These are phyloP conservation scores for Scophthalmus maximus DNA, from an alignment of 2,113 vertebrate genomes.

Conservation along the genomic window DNA sequence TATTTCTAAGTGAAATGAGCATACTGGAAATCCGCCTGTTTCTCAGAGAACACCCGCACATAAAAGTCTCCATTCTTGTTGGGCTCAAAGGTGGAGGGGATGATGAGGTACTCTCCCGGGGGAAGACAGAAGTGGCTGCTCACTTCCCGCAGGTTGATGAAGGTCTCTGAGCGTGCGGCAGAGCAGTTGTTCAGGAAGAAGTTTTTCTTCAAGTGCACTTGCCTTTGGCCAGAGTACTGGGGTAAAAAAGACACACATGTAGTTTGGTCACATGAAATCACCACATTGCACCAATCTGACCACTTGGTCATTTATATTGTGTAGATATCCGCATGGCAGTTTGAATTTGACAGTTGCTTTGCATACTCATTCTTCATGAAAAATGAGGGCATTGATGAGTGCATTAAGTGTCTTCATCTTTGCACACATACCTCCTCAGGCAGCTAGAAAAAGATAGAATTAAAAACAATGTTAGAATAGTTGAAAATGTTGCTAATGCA, in stretches of 20 bases:
- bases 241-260: slow-evolving; percentile 6
- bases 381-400: not conserved
- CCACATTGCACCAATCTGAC: not conserved
- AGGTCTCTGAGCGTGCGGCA: slow-evolving; percentile 74
- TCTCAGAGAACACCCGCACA: slow-evolving; percentile 88
- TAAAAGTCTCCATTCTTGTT: slow-evolving; percentile 87
- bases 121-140: slow-evolving; percentile 79
- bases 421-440: slow-evolving; percentile 83
- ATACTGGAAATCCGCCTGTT: slow-evolving; percentile 82
- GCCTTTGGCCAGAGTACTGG: slow-evolving; percentile 70
- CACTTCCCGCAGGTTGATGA: slow-evolving; percentile 85
- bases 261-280: not conserved
- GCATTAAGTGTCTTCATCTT: not conserved
- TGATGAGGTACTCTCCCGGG: slow-evolving; percentile 86
- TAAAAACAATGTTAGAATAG: slow-evolving; percentile 8
- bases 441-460: slow-evolving; percentile 75
- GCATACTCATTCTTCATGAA: not conserved
- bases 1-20: not conserved
- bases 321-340: too few relatives aligned
- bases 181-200: slow-evolving; percentile 83
- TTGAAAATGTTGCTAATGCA: too few relatives aligned
- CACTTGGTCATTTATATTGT: not conserved
- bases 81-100: slow-evolving; percentile 89
- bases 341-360: not conserved
- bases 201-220: slow-evolving; percentile 77